A percentile compares a stretch with the other conserved stretches of the same genome.
These are phyloP conservation scores for Chiloscyllium plagiosum DNA, from an alignment of 2,113 vertebrate genomes.

Conservation along the genomic window DNA sequence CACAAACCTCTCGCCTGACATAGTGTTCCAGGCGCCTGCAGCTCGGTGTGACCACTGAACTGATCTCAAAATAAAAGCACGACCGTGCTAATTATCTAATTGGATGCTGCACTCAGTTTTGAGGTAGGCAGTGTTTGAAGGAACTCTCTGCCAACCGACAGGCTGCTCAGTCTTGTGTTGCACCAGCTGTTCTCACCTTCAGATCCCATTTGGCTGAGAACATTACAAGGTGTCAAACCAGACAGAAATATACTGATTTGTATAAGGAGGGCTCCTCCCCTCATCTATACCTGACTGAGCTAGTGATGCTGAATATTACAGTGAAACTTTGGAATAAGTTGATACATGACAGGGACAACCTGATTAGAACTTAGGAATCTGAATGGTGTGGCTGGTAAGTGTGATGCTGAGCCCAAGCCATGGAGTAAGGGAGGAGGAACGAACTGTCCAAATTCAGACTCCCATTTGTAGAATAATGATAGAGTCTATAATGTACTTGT, in stretches of 20 bases:
- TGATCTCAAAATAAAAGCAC: conserved; percentile 18
- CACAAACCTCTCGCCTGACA: background rate
- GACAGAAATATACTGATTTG: background rate
- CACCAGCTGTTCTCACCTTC: conserved; percentile 18
- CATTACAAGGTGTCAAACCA: conserved; percentile 10
- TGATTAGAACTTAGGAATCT: background rate
- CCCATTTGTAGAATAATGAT: background rate
- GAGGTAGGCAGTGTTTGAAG: conserved; percentile 21
- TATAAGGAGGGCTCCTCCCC: background rate
- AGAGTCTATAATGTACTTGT: background rate
- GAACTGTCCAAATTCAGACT: background rate
- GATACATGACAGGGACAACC: background rate
- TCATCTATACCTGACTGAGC: background rate
- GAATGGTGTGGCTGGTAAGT: background rate
- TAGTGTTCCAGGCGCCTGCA: background rate
- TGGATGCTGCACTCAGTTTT: background rate
- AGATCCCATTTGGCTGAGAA: conserved; percentile 1
- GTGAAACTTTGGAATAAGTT: background rate
- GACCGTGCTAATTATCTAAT: background rate
- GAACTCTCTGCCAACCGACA: conserved; percentile 4
- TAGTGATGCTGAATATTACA: background rate
- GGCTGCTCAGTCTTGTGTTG: conserved; percentile 17
- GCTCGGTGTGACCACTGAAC: background rate
- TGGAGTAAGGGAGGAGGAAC: background rate
- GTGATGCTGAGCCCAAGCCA: background rate